Evolutionary conservation across 2,797 vertebrate species (phyloP).

Genomic region (Micropoecilia bifurca): DNA sequence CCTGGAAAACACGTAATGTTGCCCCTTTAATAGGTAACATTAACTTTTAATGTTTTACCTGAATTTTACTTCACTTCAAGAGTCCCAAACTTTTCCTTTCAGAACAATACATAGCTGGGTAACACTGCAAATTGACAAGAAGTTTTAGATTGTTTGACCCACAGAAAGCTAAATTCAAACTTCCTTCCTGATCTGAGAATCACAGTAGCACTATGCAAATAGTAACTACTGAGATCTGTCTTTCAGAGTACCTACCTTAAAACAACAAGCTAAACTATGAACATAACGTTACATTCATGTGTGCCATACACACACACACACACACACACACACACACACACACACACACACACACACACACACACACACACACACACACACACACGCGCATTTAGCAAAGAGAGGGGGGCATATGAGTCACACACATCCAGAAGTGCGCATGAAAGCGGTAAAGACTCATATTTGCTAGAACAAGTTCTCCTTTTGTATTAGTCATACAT

Average conservation of each 20-base stretch:
- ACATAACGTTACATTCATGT: not conserved
- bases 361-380: too few species aligned
- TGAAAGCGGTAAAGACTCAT: not conserved
- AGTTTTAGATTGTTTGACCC: not conserved
- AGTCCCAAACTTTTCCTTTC: not conserved
- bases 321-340: not conserved
- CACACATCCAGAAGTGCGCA: not conserved
- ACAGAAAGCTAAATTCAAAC: not conserved
- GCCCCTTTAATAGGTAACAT: not conserved
- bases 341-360: too few species aligned
- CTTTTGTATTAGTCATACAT: conserved; percentile 19
- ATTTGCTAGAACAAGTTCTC: not conserved
- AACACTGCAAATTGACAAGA: not conserved
- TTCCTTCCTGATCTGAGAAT: not conserved
- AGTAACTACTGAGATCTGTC: not conserved
- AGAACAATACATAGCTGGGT: not conserved
- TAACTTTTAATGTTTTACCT: not conserved
- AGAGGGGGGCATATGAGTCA: not conserved
- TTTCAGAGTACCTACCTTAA: not conserved
- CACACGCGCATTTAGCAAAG: not conserved
- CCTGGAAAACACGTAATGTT: not conserved
- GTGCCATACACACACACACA: not conserved
- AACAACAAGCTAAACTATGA: not conserved
- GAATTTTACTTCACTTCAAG: not conserved
- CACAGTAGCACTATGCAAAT: not conserved